These are phyloP conservation scores for Ectemnius lituratus DNA, from an alignment of 2,888 invertebrate species.

Conservation along the genomic window DNA sequence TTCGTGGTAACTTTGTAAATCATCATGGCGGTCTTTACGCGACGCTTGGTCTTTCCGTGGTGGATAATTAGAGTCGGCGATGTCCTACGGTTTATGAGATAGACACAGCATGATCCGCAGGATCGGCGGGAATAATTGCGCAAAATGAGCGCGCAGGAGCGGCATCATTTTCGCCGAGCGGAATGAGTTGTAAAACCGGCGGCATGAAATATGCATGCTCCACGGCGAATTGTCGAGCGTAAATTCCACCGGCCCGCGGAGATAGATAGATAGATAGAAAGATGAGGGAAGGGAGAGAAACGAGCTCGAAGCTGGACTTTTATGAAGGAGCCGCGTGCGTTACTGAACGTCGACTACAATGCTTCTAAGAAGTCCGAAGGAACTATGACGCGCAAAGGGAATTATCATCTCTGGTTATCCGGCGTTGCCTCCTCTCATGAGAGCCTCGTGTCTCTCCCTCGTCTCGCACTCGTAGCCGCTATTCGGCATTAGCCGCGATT, in stretches of 20 bases:
- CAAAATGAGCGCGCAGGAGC: no score
- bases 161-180: neutral
- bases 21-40: no score
- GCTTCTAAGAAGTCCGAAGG: slow-evolving; percentile 19
- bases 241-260: neutral
- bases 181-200: slow-evolving; percentile 1
- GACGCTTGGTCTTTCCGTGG: no score
- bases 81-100: no score
- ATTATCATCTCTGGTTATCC: slow-evolving; percentile 38
- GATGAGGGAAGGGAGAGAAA: neutral
- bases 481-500: slow-evolving; percentile 74
- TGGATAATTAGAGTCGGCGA: no score
- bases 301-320: slow-evolving; percentile 10
- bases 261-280: slow-evolving; percentile 3
- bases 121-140: no score
- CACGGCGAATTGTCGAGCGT: neutral
- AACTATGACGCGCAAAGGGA: slow-evolving; percentile 35
- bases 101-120: no score
- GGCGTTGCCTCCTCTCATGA: slow-evolving; percentile 9
- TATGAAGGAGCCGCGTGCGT: slow-evolving; percentile 13
- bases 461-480: slow-evolving; percentile 51
- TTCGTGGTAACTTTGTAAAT: no score
- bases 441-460: slow-evolving; percentile 7
- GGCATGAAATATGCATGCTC: slow-evolving; percentile 6
- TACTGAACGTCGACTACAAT: slow-evolving; percentile 22